phyloP scores from a whole-genome alignment of 2,888 invertebrate genomes.

The Lepidocyrtinus sp. region DNA sequence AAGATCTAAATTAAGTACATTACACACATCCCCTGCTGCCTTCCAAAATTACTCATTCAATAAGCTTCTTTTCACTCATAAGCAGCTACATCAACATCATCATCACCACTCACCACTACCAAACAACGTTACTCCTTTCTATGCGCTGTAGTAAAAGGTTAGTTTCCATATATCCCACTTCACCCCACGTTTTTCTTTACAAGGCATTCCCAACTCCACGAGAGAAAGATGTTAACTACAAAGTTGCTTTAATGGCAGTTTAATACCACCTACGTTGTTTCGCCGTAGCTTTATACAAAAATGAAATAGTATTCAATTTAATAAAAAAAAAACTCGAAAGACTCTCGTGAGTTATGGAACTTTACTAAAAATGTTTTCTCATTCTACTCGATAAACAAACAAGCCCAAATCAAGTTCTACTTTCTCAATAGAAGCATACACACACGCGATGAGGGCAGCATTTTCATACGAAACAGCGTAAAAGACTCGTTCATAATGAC shows the following conservation, averaged over 20 bases:
- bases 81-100: not conserved
- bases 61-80: conserved; percentile 32
- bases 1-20: conserved; percentile 69
- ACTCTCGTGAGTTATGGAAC: conserved; percentile 31
- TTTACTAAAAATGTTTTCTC: too few species aligned
- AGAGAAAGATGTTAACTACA: too few species aligned
- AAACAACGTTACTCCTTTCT: too few species aligned
- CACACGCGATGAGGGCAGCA: not conserved
- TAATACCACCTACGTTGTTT: not conserved
- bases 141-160: too few species aligned
- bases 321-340: conserved; percentile 32
- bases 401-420: conserved; percentile 26
- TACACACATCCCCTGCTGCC: conserved; percentile 62
- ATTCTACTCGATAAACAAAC: conserved; percentile 36
- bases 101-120: too few species aligned
- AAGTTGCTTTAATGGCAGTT: too few species aligned
- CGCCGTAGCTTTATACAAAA: not conserved
- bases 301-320: not conserved
- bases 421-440: too few species aligned
- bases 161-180: not conserved
- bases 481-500: conserved; percentile 35
- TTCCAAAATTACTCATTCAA: conserved; percentile 58
- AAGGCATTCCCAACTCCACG: too few species aligned
- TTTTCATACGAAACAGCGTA: not conserved
- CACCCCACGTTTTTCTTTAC: too few species aligned